Base-by-base conservation (phyloP, 2,888 invertebrate species). In the Danaus chrysippus region DNA sequence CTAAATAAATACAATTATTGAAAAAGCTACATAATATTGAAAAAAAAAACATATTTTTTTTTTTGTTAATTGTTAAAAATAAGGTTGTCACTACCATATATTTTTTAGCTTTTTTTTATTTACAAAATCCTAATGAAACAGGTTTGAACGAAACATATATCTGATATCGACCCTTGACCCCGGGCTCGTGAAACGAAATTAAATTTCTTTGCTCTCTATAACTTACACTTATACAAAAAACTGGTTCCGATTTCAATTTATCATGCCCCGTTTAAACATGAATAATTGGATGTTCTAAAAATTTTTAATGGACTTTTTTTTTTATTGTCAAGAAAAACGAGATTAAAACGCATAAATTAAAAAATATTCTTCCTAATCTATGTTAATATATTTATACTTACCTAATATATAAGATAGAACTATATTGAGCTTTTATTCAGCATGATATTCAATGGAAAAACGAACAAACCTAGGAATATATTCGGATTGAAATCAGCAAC, bases 111-210 rank as follows among this genome's bases (percentile, higher is more conserved):
- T 13, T 49, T 49, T 8, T 13, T 49, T 13, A 15, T 49, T 49
- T 49, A 10, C 23, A 34, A 34, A 10, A 9, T 62, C 49, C 19
- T 54, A 62, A 79, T 82, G 81, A 81, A 81, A 80, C 75, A 71
- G 76, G 79, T 77, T 75, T 70, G 70, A 72, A 70, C 71, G 79
- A 73, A 80, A 77, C 81, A 76, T 76, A 78, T 78, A 79, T 66
- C 76, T 70, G 70, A 70, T 71, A 70, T 70, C 74, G 80, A 80
- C 82, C 84, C 71, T 72, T 84, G 83, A 86, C 84, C 86, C 70
- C 71, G 63, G 76, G 74, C 77, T 76, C 74, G 75, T 77, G 76
- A 78, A 83, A 82, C 73, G 76, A 74, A 82, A 84, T 86, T 84
- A 83, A 81, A 83, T 81, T 78, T 83, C 49, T 49, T 49, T 49